Base-by-base conservation (phyloP, 2,797 vertebrate species). In the Bufotes viridis region DNA sequence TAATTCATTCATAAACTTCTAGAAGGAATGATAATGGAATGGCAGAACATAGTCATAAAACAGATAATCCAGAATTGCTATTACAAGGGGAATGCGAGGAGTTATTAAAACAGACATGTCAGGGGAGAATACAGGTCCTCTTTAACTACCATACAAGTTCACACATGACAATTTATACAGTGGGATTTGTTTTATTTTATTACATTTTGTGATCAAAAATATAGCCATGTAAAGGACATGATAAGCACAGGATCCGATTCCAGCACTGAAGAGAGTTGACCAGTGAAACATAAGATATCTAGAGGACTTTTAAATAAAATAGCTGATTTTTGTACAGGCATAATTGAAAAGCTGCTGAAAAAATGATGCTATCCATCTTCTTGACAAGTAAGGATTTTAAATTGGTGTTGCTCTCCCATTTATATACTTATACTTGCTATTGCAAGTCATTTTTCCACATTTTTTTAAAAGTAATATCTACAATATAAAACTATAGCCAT, bases 301-400 rank as follows among this genome's bases (percentile, higher is more conserved):
- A 76, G 34, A 83, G 11, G 26, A 53, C 57, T 84, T 84, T 60
- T 69, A 67, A 69, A 82, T 67, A 70, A 74, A 81, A 74, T 63
- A 72, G 29, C 55, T 14, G 49, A 72, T 79, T 88, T 88, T 84
- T 84, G 29, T 42, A 55, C 76, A 80, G 18, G 82, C 87, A 84
- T 88, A 84, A 88, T 84, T 88, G 87, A 84, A 88, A 88, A 84
- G 87, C 81, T 70, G 81, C 61, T 88, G 60, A 79, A 80, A 67
- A 84, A 88, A 80, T 87, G 22, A 79, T 34, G 55, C 75, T 49
- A 88, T 84, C 65, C 34, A 78, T 88, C 87, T 88, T 88, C 13
- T 61, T 88, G 87, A 84, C 87, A 88, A 58, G 65, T 84, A 84
- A 74, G 76, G 82, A 72, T 78, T 88, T 88, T 84, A 84, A 67